Conservation (phyloP, 2,113 vertebrate species). For the Cyprinodon variegatus region DNA sequence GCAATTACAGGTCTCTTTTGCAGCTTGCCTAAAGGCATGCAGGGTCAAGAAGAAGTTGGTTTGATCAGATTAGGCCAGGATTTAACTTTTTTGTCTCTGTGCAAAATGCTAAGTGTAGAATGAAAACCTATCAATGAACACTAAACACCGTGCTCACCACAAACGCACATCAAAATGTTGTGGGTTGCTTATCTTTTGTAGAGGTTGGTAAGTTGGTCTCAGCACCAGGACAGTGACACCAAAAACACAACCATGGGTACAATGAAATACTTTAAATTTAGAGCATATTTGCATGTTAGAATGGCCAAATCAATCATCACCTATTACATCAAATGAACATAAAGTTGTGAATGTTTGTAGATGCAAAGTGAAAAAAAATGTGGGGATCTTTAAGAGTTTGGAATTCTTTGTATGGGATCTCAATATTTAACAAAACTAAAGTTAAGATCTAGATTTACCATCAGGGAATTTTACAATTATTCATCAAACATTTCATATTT, state of each 20-base stretch:
- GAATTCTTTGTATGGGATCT: background rate
- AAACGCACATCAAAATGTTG: background rate
- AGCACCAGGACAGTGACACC: no score
- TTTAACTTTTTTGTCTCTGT: background rate
- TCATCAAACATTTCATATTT: slow-evolving; percentile 20
- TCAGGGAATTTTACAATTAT: no score
- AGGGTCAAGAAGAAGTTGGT: background rate
- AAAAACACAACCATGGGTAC: no score
- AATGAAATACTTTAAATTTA: background rate
- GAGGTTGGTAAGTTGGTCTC: no score
- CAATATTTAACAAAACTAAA: background rate
- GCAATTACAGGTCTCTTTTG: background rate
- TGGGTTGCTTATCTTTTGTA: no score
- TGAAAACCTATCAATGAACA: background rate
- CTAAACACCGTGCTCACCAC: background rate
- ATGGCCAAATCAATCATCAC: background rate
- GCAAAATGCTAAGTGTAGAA: background rate
- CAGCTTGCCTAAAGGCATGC: background rate
- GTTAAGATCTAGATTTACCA: no score
- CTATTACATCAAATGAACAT: background rate
- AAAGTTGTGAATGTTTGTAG: background rate
- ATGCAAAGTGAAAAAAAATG: background rate
- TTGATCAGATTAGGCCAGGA: background rate
- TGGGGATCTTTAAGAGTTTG: background rate
- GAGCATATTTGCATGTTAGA: background rate